Base-by-base conservation (phyloP, 2,113 vertebrate genomes). In the Eonycteris spelaea region DNA sequence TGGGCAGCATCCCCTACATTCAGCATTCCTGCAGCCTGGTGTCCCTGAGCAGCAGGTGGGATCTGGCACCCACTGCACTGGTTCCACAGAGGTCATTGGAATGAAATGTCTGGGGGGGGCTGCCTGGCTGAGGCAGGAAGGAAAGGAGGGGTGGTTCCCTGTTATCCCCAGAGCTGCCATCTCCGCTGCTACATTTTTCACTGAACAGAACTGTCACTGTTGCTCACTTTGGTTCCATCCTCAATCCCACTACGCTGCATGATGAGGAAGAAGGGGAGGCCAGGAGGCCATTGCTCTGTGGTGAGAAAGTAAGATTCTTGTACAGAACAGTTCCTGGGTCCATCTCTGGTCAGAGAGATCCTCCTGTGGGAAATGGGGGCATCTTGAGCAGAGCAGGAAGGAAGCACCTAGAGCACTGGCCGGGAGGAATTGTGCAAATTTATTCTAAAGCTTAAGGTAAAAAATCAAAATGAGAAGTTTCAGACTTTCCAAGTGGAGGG, bases 71-170 rank as follows among this genome's bases (percentile, higher is more conserved):
- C 67, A 43, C 5, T 82, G 77, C 71, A 16, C 6, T 38, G 83
- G 55, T 84, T 96, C 85, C 79, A 74, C 63, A 93, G 95, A 97
- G 85, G 43, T 14, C 33, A 86, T 95, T 86, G 95, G 74, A 95
- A 83, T 92, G 95, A 95, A 94, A 90, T 83, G 78, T 26, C 55
- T 86, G 26, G n/a, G 28, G 70, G 55, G 33, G 82, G 73, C 63
- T 24, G 43, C 43, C 55, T 14, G 30, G n/a, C 70, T 0, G 0
- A 59, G 77, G 67, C n/a, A 79, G 75, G 68, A 68, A 95, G 65
- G 33, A 15, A 21, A 90, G 84, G 14, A 67, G 68, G 87, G 83
- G 90, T n/a, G 15, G 18, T 38, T 92, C 82, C 78, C 91, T 87
- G 67, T 97, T 59, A 40, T 71, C 15, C 92, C 79, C 16, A 33